Base-by-base conservation (phyloP, 2,888 invertebrate species). In the Lepidochrysops patricia region DNA sequence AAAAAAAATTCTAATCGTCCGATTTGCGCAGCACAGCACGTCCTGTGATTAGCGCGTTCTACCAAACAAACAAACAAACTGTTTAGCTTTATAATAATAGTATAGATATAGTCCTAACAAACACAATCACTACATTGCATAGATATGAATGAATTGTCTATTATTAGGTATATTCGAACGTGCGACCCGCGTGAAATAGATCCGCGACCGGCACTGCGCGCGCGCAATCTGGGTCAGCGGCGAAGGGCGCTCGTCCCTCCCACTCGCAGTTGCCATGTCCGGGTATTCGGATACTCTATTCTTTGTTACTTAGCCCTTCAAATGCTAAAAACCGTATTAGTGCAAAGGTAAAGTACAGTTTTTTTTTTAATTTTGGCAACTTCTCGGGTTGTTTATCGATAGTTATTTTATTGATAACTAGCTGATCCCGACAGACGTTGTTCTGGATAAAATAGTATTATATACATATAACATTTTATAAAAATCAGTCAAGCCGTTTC, bases 321-420 rank as follows among this genome's bases (percentile, higher is more conserved):
- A 43, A 43, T 19, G 77, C 73, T 82, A 83, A 68, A 73, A 63
- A 80, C 82, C 81, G 80, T 82, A 70, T 73, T 80, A 9, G 7
- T 43, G 19, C 15, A 23, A 19, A n/a, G n/a, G n/a, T n/a, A n/a
- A n/a, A n/a, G n/a, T n/a, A n/a, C n/a, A n/a, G n/a, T n/a, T n/a
- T n/a, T n/a, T n/a, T n/a, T n/a, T n/a, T n/a, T n/a, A n/a, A n/a
- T n/a, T n/a, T n/a, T n/a, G n/a, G n/a, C n/a, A n/a, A n/a, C n/a
- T n/a, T n/a, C 7, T 19, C 6, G 7, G 3, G 15, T 43, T 19
- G 15, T 43, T 15, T 43, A 43, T n/a, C n/a, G n/a, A n/a, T n/a
- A n/a, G n/a, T n/a, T n/a, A n/a, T n/a, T n/a, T n/a, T n/a, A n/a
- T n/a, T n/a, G n/a, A n/a, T n/a, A n/a, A n/a, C n/a, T n/a, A n/a